Conservation (phyloP, 2,797 vertebrate genomes). For the Myotis myotis region DNA sequence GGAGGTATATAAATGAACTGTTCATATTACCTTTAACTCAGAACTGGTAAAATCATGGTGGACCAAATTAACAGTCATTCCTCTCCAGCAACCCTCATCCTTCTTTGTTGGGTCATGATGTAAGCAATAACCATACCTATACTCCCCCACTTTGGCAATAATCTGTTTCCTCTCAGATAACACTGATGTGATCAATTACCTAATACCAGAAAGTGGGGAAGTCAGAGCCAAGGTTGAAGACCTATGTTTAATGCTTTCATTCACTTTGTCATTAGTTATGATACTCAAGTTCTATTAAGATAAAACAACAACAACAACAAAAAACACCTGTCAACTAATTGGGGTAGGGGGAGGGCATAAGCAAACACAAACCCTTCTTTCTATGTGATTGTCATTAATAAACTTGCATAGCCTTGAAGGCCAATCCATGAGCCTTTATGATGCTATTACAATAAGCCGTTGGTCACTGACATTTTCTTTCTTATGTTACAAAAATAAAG, state of each 20-base stretch:
- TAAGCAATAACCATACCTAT: neutral
- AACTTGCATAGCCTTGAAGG: neutral
- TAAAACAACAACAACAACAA: neutral
- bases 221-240: neutral
- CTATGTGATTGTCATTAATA: neutral
- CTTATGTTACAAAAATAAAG: neutral
- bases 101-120: neutral
- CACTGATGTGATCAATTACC: neutral
- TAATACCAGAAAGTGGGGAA: neutral
- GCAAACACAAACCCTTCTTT: neutral
- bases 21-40: constrained; percentile 21
- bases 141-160: neutral
- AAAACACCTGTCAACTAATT: neutral
- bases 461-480: constrained; percentile 31
- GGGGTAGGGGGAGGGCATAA: neutral
- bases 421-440: neutral
- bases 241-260: neutral
- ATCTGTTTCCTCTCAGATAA: neutral
- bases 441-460: neutral
- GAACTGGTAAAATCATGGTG: neutral
- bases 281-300: constrained; percentile 29
- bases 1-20: neutral
- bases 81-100: neutral
- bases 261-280: constrained; percentile 40
- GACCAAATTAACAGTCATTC: neutral